Percentiles rank a stretch among this genome's conserved stretches.
Evolutionary conservation across 2,888 invertebrate species (phyloP).

Genomic region (Trichogramma dendrolimi): DNA sequence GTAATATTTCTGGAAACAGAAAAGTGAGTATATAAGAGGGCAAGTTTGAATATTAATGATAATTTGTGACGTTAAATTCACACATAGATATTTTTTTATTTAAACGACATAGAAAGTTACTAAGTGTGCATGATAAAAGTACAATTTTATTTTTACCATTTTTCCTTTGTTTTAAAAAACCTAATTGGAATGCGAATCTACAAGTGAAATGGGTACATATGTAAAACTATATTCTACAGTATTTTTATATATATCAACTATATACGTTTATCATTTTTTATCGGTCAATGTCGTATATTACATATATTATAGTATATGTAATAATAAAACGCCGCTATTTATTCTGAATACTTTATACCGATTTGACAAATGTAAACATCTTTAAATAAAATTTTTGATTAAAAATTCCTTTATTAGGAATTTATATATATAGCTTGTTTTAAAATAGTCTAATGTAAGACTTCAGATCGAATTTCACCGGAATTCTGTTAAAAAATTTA

Average conservation of each 20-base stretch:
- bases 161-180: slow-evolving; percentile 35
- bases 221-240: slow-evolving; percentile 50
- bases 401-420: too few species aligned
- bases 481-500: slow-evolving; percentile 4
- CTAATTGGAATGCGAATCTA: slow-evolving; percentile 51
- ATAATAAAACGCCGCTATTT: slow-evolving; percentile 28
- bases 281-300: slow-evolving; percentile 39
- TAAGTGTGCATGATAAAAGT: slow-evolving; percentile 44
- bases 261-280: slow-evolving; percentile 36
- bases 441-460: slow-evolving; percentile 5
- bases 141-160: slow-evolving; percentile 38
- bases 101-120: slow-evolving; percentile 19
- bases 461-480: slow-evolving; percentile 5
- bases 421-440: slow-evolving; percentile 1
- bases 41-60: slow-evolving; percentile 11
- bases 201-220: slow-evolving; percentile 50
- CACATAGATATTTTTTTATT: slow-evolving; percentile 3
- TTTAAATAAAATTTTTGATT: neutral
- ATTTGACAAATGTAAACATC: slow-evolving; percentile 27
- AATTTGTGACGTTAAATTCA: neutral
- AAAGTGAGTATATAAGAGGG: neutral
- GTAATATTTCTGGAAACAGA: slow-evolving; percentile 9
- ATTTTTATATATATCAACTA: slow-evolving; percentile 41
- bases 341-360: slow-evolving; percentile 25
- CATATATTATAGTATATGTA: slow-evolving; percentile 22